phyloP scores from a whole-genome alignment of 2,888 invertebrate species.

The Agrochola circellaris region DNA sequence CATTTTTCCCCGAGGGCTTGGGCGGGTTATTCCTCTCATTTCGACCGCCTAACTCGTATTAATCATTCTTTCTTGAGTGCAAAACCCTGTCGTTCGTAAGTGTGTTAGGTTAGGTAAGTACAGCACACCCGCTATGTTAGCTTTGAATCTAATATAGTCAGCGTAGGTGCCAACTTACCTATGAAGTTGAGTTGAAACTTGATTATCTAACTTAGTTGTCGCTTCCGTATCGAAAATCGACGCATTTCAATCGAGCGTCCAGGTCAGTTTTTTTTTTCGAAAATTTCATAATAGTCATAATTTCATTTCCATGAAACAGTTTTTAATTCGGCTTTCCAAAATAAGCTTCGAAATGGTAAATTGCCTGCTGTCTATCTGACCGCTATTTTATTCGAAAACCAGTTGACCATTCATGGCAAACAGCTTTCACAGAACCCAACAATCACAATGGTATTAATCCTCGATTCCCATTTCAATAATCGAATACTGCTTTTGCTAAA shows the following conservation, averaged over 20 bases:
- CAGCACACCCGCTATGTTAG: constrained; percentile 44
- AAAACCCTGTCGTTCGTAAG: constrained; percentile 80
- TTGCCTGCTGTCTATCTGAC: neutral
- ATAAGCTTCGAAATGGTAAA: constrained; percentile 18
- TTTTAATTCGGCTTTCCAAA: constrained; percentile 1
- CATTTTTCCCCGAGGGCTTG: constrained; percentile 69
- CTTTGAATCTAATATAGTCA: constrained; percentile 55
- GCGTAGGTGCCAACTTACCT: constrained; percentile 14
- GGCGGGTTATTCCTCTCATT: constrained; percentile 71
- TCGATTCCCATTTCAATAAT: constrained; percentile 70
- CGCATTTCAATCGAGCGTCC: neutral
- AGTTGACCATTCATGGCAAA: constrained; percentile 53
- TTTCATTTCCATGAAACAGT: constrained; percentile 1
- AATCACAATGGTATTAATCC: constrained; percentile 68
- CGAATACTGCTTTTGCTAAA: constrained; percentile 69
- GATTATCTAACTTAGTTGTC: neutral
- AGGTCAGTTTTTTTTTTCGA: neutral
- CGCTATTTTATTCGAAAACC: constrained; percentile 36
- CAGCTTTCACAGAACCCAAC: constrained; percentile 57
- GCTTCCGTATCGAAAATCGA: neutral
- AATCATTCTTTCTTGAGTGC: constrained; percentile 87
- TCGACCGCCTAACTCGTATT: constrained; percentile 75
- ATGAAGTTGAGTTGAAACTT: constrained; percentile 29
- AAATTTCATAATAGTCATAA: no score
- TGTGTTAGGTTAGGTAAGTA: constrained; percentile 63